phyloP scores from a whole-genome alignment of 2,888 invertebrate genomes.

The Cantharis rustica region DNA sequence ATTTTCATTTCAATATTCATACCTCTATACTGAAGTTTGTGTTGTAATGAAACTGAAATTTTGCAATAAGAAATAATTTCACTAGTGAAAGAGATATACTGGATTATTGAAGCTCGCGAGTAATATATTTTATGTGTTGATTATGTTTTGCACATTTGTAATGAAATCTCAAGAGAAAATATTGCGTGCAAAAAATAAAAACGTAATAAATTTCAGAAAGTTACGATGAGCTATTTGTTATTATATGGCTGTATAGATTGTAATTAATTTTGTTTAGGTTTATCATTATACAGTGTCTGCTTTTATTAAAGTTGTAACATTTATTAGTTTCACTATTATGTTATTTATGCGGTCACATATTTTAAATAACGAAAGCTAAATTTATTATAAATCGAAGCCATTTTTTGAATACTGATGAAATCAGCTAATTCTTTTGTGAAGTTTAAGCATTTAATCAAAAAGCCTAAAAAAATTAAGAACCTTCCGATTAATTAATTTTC shows the following conservation, averaged over 20 bases:
- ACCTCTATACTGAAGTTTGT: not conserved
- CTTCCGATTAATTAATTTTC: not conserved
- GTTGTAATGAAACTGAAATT: not conserved
- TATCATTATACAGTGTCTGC: not conserved
- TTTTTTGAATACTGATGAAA: not conserved
- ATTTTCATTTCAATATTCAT: not conserved
- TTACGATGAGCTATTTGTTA: not conserved
- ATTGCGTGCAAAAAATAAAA: not conserved
- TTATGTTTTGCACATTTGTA: not conserved
- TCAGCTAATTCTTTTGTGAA: not conserved
- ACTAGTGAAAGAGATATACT: not conserved
- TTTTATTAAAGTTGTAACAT: not conserved
- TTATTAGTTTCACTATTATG: not conserved
- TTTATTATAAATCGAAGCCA: not conserved
- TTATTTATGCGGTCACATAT: not conserved
- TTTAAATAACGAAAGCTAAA: not conserved
- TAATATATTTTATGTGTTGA: not conserved
- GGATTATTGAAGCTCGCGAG: not conserved
- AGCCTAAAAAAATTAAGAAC: not conserved
- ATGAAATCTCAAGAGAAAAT: conserved; percentile 1
- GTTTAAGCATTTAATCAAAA: too few relatives aligned
- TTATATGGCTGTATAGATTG: not conserved
- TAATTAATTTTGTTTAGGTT: not conserved
- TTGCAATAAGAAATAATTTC: not conserved
- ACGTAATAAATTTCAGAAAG: not conserved